Percentiles rank a stretch among this genome's conserved stretches.
Conservation (phyloP, 2,888 invertebrate species). For the Gisinianus flammeolus region DNA sequence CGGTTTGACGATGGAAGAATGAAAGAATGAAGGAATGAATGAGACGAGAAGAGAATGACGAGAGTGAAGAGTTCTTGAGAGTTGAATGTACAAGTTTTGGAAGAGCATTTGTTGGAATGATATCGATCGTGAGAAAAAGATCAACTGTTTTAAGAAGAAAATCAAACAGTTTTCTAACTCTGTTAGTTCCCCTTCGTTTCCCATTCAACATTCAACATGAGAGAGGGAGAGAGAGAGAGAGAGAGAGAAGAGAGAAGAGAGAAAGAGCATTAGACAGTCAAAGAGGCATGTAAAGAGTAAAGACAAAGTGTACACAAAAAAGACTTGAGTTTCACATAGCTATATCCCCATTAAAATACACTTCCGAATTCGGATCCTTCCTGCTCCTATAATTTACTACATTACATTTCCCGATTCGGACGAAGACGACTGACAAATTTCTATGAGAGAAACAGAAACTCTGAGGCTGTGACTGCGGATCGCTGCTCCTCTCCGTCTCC, state of each 20-base stretch:
- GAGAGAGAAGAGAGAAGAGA: not conserved
- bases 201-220: conserved; percentile 7
- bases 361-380: not conserved
- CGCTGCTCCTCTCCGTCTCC: not conserved
- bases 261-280: not conserved
- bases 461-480: not conserved
- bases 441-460: too few relatives aligned
- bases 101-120: not conserved
- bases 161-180: conserved; percentile 48
- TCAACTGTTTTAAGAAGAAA: conserved; percentile 52
- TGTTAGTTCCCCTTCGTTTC: conserved; percentile 23
- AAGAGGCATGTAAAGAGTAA: not conserved
- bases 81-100: not conserved
- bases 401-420: conserved; percentile 3
- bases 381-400: conserved; percentile 13
- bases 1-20: too few relatives aligned
- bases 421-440: too few relatives aligned
- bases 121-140: conserved; percentile 48
- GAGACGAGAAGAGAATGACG: not conserved
- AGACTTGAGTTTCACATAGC: not conserved
- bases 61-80: not conserved
- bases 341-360: not conserved
- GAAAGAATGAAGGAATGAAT: too few relatives aligned
- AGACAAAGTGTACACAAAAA: conserved; percentile 13
- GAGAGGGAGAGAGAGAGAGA: not conserved